Conservation (phyloP, 2,888 invertebrate species). For the Pyrocoelia pectoralis region DNA sequence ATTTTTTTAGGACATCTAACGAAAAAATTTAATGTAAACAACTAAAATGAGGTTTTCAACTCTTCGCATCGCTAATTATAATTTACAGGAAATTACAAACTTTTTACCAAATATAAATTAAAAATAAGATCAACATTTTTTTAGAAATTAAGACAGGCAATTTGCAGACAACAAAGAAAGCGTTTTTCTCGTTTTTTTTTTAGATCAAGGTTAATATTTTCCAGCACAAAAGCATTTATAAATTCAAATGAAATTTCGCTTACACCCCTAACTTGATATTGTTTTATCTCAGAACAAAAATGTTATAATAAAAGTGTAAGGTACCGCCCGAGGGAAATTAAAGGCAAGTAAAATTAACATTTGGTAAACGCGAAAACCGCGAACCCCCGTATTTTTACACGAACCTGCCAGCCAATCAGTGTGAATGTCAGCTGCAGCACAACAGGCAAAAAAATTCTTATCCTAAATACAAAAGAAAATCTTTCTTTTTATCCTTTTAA, state of each 20-base stretch:
- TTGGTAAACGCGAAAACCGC: constrained; percentile 48
- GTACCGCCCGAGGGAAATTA: constrained; percentile 55
- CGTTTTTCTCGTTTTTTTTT: constrained; percentile 2
- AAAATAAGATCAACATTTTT: constrained; percentile 12
- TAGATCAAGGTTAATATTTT: constrained; percentile 17
- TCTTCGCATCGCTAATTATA: constrained; percentile 8
- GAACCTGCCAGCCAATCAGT: constrained; percentile 30
- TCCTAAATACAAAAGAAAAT: constrained; percentile 7
- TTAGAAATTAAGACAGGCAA: constrained; percentile 11
- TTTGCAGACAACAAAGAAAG: constrained; percentile 10
- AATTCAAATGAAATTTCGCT: constrained; percentile 31
- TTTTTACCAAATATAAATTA: constrained; percentile 5
- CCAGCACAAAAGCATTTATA: constrained; percentile 20
- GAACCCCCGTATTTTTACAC: constrained; percentile 26
- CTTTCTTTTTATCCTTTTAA: not conserved
- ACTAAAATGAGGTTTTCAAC: constrained; percentile 7
- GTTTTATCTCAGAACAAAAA: constrained; percentile 36
- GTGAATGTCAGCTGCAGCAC: constrained; percentile 24
- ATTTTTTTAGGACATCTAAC: not conserved
- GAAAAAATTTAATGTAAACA: not conserved
- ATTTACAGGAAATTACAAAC: constrained; percentile 11
- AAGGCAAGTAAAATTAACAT: constrained; percentile 55
- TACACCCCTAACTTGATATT: constrained; percentile 35
- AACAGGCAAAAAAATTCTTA: constrained; percentile 19
- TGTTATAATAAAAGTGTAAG: constrained; percentile 46